phyloP scores from a whole-genome alignment of 2,113 vertebrate species.

The Rhadina sibilatrix region DNA sequence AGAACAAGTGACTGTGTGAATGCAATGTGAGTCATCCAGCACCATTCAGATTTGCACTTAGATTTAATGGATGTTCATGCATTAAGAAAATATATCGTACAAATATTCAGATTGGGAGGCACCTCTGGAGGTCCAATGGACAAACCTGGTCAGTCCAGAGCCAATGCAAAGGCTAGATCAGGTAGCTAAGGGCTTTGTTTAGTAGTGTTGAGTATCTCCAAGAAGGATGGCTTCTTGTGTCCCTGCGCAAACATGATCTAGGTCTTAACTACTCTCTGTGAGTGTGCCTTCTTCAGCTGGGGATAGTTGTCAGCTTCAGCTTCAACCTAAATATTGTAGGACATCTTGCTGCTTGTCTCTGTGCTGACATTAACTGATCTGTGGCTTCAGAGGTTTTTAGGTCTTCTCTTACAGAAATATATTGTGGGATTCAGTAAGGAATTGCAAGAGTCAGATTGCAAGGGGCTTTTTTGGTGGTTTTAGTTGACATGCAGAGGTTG shows the following conservation, averaged over 20 bases:
- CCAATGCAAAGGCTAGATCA: background rate
- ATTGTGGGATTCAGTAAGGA: background rate
- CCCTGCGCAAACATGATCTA: background rate
- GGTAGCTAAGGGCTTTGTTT: background rate
- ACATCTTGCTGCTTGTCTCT: background rate
- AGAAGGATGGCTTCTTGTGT: fast-evolving
- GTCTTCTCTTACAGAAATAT: background rate
- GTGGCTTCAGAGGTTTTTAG: background rate
- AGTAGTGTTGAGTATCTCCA: background rate
- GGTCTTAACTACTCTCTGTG: background rate
- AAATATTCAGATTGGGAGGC: background rate
- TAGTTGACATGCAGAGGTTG: background rate
- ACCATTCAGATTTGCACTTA: background rate
- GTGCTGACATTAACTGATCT: background rate
- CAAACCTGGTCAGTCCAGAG: background rate
- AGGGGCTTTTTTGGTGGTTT: background rate
- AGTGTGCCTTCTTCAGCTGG: background rate
- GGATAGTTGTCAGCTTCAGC: background rate
- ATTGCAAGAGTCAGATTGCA: background rate
- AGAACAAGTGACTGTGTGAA: background rate
- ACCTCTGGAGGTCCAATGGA: background rate
- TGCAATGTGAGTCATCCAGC: background rate
- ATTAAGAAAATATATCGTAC: background rate
- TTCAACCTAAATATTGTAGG: background rate
- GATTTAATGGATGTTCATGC: background rate